Percentiles rank a stretch among this genome's conserved stretches.
phyloP scores from a whole-genome alignment of 1,140 invertebrate genomes.

The Drosophila yakuba region DNA sequence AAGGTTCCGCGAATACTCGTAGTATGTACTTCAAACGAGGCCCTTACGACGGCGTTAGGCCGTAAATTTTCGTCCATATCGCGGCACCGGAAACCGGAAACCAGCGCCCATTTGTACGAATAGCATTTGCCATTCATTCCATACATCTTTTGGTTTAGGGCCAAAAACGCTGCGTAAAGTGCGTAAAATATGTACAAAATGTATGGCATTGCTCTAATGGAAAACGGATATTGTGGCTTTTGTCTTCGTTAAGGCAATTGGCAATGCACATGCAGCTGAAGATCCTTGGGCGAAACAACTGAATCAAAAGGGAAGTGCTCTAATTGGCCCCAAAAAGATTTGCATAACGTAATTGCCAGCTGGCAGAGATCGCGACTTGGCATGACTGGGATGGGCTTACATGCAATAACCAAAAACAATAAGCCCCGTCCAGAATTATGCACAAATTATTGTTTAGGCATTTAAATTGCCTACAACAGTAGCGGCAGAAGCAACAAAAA shows the following conservation, averaged over 20 bases:
- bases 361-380: slow-evolving; percentile 35
- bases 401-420: slow-evolving; percentile 81
- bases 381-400: slow-evolving; percentile 28
- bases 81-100: slow-evolving; percentile 70
- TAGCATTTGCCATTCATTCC: slow-evolving; percentile 42
- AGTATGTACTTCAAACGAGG: neutral
- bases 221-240: slow-evolving; percentile 79
- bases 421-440: slow-evolving; percentile 67
- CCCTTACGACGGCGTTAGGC: slow-evolving; percentile 10
- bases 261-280: neutral
- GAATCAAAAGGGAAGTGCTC: slow-evolving; percentile 38
- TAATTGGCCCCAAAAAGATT: slow-evolving; percentile 69
- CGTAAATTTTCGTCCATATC: slow-evolving; percentile 70
- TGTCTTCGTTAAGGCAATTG: slow-evolving; percentile 19
- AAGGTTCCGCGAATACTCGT: slow-evolving; percentile 28
- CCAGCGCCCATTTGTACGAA: slow-evolving; percentile 72
- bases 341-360: slow-evolving; percentile 68
- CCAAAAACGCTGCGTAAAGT: slow-evolving; percentile 63
- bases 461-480: slow-evolving; percentile 68
- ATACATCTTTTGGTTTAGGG: slow-evolving; percentile 50
- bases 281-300: neutral
- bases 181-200: slow-evolving; percentile 71
- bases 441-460: slow-evolving; percentile 81
- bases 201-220: slow-evolving; percentile 53
- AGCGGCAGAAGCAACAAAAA: slow-evolving; percentile 4